phyloP scores from a whole-genome alignment of 2,797 vertebrate species.

The Furcifer pardalis region DNA sequence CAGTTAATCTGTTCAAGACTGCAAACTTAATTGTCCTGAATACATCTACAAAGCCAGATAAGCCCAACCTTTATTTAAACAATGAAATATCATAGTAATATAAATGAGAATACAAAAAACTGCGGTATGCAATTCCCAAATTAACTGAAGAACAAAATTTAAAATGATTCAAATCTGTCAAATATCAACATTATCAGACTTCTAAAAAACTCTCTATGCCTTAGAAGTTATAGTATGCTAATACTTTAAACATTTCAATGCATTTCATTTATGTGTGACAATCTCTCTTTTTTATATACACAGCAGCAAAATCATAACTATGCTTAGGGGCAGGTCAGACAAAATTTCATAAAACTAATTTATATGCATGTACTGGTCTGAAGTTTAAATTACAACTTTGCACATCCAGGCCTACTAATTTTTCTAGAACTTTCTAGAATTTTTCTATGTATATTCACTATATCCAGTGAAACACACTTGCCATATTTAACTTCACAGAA shows the following conservation, averaged over 20 bases:
- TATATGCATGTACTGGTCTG: neutral
- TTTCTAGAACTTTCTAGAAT: neutral
- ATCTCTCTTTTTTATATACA: neutral
- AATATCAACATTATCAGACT: neutral
- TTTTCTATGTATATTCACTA: neutral
- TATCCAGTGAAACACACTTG: too few species aligned
- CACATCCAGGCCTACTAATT: neutral
- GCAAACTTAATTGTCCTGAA: conserved; percentile 57
- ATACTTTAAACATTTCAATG: neutral
- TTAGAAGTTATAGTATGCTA: conserved; percentile 23
- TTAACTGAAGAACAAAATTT: neutral
- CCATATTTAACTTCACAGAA: neutral
- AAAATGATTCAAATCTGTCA: conserved; percentile 38
- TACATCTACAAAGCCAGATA: conserved; percentile 52
- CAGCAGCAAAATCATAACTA: neutral
- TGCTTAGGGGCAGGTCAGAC: neutral
- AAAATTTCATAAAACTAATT: neutral
- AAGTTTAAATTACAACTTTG: neutral
- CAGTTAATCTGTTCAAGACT: neutral
- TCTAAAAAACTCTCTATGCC: neutral
- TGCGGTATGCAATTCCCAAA: conserved; percentile 43
- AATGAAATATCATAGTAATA: conserved; percentile 52
- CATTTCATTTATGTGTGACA: neutral
- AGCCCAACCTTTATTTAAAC: conserved; percentile 37
- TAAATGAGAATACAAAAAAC: conserved; percentile 61